These are phyloP conservation scores for Acrobasis suavella DNA, from an alignment of 2,888 invertebrate genomes.

Conservation along the genomic window DNA sequence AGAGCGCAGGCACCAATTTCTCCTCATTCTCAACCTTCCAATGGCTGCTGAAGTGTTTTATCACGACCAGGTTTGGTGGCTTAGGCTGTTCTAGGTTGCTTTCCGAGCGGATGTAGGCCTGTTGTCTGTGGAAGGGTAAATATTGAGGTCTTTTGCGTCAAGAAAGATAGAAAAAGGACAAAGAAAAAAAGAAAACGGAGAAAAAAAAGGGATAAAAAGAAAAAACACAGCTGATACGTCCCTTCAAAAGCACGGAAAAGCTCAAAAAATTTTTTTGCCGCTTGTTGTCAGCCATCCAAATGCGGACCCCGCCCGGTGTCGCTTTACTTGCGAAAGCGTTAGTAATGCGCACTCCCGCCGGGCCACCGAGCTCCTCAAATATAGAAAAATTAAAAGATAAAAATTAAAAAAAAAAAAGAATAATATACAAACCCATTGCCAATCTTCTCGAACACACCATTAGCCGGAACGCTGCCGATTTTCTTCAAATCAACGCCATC, in stretches of 20 bases:
- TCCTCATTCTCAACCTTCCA: conserved; percentile 65
- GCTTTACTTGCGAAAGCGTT: too few relatives aligned
- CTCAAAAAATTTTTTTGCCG: too few relatives aligned
- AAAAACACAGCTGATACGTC: too few relatives aligned
- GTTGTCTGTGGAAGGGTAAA: conserved; percentile 51
- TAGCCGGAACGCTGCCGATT: conserved; percentile 54
- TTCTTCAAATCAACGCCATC: conserved; percentile 61
- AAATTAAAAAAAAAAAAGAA: too few relatives aligned
- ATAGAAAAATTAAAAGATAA: background rate
- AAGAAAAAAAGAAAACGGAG: too few relatives aligned
- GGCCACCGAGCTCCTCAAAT: too few relatives aligned
- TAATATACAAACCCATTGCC: conserved; percentile 71
- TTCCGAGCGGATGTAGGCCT: conserved; percentile 70
- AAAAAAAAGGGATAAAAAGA: too few relatives aligned
- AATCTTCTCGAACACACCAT: conserved; percentile 72
- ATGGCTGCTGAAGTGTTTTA: conserved; percentile 71
- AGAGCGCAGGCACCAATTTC: conserved; percentile 60
- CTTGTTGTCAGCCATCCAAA: too few relatives aligned
- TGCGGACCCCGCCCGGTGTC: too few relatives aligned
- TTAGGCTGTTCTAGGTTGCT: conserved; percentile 59
- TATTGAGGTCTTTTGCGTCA: background rate
- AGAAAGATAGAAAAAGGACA: too few relatives aligned
- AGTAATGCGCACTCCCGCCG: too few relatives aligned
- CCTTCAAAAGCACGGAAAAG: too few relatives aligned
- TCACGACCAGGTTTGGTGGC: conserved; percentile 51